phyloP scores from a whole-genome alignment of 2,113 vertebrate genomes.

The Rostratula benghalensis region DNA sequence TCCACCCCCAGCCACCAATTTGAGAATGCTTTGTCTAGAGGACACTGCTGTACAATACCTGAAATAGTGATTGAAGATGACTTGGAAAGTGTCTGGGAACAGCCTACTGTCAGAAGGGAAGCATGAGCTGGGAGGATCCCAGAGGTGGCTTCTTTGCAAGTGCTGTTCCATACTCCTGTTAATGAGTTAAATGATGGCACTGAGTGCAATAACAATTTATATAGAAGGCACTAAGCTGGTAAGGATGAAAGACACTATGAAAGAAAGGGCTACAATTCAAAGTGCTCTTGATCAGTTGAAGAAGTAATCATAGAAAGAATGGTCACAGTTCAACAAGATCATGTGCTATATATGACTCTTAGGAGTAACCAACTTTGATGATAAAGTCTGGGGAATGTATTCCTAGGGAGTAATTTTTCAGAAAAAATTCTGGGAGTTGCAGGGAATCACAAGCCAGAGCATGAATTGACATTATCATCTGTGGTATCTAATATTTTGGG shows the following conservation, averaged over 20 bases:
- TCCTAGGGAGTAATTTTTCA: background rate
- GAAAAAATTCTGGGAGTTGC: background rate
- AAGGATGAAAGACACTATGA: background rate
- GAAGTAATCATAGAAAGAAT: background rate
- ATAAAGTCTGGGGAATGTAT: background rate
- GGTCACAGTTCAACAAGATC: background rate
- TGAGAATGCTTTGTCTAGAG: background rate
- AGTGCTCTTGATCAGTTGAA: background rate
- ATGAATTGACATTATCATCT: background rate
- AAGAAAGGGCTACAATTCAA: background rate
- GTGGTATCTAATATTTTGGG: background rate
- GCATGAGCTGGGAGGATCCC: background rate
- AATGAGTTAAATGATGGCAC: background rate
- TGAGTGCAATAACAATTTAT: background rate
- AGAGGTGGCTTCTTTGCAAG: background rate
- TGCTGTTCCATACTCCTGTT: background rate
- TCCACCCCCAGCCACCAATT: background rate
- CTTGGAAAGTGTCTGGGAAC: background rate
- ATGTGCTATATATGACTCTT: background rate
- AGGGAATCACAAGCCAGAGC: background rate
- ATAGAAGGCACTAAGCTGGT: background rate
- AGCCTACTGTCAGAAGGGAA: background rate
- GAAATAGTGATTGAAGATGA: background rate
- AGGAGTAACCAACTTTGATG: background rate
- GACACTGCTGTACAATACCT: background rate